Percentiles rank a stretch among this genome's conserved stretches.
Evolutionary conservation across 2,113 vertebrate species (phyloP).

Genomic region (Indri indri): DNA sequence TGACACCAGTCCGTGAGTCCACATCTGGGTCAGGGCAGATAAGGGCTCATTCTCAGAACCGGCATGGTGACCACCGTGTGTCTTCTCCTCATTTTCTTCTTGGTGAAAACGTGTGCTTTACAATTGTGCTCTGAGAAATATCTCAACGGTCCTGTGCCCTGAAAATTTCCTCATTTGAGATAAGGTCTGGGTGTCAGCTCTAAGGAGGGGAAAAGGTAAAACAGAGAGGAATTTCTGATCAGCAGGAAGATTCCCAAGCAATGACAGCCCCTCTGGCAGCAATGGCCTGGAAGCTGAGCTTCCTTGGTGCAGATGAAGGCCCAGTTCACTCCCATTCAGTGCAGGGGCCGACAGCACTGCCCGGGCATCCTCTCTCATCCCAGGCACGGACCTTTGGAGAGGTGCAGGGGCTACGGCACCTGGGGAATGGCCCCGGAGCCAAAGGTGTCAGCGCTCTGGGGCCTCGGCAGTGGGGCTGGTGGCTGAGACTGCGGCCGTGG

Average conservation of each 20-base stretch:
- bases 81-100: background rate
- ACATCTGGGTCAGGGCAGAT: conserved; percentile 14
- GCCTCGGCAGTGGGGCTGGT: background rate
- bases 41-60: conserved; percentile 39
- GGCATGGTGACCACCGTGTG: background rate
- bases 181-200: background rate
- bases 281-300: background rate
- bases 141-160: background rate
- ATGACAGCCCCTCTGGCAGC: background rate
- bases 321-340: background rate
- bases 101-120: background rate
- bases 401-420: accelerated
- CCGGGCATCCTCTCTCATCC: accelerated
- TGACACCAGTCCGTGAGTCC: background rate
- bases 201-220: background rate
- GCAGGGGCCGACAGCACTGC: background rate
- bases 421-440: background rate
- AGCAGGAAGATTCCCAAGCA: background rate
- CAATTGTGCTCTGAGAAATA: conserved; percentile 55
- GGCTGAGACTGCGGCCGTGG: background rate
- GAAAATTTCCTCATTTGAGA: conserved; percentile 26
- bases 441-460: accelerated
- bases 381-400: background rate
- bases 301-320: background rate
- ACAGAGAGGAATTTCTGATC: background rate